Base-by-base conservation (phyloP, 2,888 invertebrate species). In the Pammene aurita region DNA sequence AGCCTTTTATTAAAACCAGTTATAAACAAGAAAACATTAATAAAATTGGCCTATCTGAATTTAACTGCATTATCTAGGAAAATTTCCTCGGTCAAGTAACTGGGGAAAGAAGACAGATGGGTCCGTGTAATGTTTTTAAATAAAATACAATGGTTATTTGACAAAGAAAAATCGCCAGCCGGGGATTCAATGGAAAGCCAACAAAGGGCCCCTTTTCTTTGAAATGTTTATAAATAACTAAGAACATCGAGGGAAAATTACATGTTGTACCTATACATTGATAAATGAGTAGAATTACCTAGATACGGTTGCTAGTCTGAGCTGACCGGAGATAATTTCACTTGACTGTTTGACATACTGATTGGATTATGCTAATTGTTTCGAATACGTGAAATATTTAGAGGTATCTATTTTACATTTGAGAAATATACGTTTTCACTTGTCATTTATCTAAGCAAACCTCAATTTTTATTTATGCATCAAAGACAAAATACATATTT, bases 141-240 rank as follows among this genome's bases (percentile, higher is more conserved):
- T 70, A 72, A 72, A 78, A 38, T 54, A 81, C 78, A 80, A 81
- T 75, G 76, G 74, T 58, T 70, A 72, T 78, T 78, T 76, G 75
- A 77, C 77, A 74, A 75, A 77, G 78, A 83, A 75, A 76, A 77
- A 81, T 81, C 77, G 74, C 71, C 64, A 67, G 67, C 66, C 56
- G 54, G 41, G 63, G 52, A 67, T 65, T 70, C 71, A 74, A 74
- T 71, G 60, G 72, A 70, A 63, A 62, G 65, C 58, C 67, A 67
- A 70, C 68, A 74, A 71, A 67, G 69, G 44, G 42, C 46, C 56
- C 61, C 38, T 35, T 57, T 63, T 52, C 44, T 50, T 16, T 42
- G 46, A 62, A 42, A 67, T 67, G 61, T 64, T 67, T 70, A 67
- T 67, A 58, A 63, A 64, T 63, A 68, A 68, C 56, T 62, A 16